These are phyloP conservation scores for Megaceryle maxima DNA, from an alignment of 2,113 vertebrate species.

Conservation along the genomic window DNA sequence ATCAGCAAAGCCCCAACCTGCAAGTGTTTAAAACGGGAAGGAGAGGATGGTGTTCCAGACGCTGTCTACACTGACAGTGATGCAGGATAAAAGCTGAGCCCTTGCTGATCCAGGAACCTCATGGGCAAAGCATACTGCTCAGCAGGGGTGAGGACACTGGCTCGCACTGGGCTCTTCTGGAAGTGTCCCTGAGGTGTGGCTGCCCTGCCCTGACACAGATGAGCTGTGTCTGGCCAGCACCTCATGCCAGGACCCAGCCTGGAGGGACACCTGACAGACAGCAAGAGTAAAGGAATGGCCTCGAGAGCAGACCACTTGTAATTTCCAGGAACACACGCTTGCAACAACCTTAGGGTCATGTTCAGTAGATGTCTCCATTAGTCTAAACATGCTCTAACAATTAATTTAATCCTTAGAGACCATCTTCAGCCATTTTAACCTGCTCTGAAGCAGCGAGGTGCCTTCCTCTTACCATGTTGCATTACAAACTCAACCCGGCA, in stretches of 20 bases:
- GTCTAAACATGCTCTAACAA: background rate
- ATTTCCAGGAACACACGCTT: background rate
- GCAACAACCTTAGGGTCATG: background rate
- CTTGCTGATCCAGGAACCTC: background rate
- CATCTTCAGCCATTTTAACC: background rate
- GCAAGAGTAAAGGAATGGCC: background rate
- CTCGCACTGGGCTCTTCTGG: background rate
- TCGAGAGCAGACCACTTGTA: background rate
- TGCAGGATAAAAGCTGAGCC: background rate
- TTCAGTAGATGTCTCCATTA: background rate
- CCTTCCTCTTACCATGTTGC: background rate
- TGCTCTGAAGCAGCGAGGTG: background rate
- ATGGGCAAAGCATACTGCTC: fast-evolving
- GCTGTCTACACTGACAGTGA: background rate
- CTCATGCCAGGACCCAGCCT: background rate
- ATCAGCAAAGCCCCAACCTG: background rate
- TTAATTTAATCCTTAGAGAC: background rate
- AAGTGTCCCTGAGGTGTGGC: background rate
- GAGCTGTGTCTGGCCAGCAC: background rate
- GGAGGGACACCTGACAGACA: background rate
- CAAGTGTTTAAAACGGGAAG: background rate
- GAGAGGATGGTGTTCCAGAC: background rate
- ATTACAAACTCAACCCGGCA: background rate
- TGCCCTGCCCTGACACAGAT: background rate
- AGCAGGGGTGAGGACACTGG: fast-evolving